Percentiles rank a stretch among this genome's conserved stretches.
These are phyloP conservation scores for Coranthus polyacanthus DNA, from an alignment of 2,797 vertebrate species.

Conservation along the genomic window DNA sequence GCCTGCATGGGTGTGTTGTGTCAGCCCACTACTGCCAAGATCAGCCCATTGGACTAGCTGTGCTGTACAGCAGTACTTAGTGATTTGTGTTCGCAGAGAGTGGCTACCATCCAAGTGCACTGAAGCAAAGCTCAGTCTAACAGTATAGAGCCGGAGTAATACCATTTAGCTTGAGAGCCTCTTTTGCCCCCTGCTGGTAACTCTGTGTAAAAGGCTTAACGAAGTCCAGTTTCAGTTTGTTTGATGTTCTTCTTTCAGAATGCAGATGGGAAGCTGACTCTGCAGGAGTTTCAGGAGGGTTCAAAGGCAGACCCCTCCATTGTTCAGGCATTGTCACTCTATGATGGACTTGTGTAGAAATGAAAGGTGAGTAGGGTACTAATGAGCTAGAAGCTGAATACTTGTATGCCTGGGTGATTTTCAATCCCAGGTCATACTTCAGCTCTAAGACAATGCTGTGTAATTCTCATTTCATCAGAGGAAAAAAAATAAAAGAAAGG, in stretches of 20 bases:
- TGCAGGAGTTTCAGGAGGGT: slow-evolving; percentile 99
- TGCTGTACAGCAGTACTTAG: slow-evolving; percentile 60
- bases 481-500: slow-evolving; percentile 29
- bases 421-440: slow-evolving; percentile 27
- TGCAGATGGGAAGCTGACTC: slow-evolving; percentile 95
- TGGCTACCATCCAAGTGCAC: slow-evolving; percentile 57
- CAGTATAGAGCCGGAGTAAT: slow-evolving; percentile 26
- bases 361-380: slow-evolving; percentile 71
- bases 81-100: slow-evolving; percentile 66
- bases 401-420: slow-evolving; percentile 20
- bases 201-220: slow-evolving; percentile 22
- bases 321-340: slow-evolving; percentile 96
- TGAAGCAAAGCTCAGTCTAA: slow-evolving; percentile 61
- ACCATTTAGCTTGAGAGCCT: slow-evolving; percentile 32
- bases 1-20: slow-evolving; percentile 50
- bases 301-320: slow-evolving; percentile 99
- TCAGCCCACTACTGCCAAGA: slow-evolving; percentile 46
- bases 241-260: slow-evolving; percentile 86
- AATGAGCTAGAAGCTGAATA: slow-evolving; percentile 39
- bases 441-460: slow-evolving; percentile 22
- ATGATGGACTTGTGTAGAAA: slow-evolving; percentile 93
- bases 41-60: slow-evolving; percentile 41
- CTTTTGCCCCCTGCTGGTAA: slow-evolving; percentile 75
- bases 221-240: slow-evolving; percentile 27
- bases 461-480: slow-evolving; percentile 37